Conservation (phyloP, 2,113 vertebrate species). For the Xyrauchen texanus region DNA sequence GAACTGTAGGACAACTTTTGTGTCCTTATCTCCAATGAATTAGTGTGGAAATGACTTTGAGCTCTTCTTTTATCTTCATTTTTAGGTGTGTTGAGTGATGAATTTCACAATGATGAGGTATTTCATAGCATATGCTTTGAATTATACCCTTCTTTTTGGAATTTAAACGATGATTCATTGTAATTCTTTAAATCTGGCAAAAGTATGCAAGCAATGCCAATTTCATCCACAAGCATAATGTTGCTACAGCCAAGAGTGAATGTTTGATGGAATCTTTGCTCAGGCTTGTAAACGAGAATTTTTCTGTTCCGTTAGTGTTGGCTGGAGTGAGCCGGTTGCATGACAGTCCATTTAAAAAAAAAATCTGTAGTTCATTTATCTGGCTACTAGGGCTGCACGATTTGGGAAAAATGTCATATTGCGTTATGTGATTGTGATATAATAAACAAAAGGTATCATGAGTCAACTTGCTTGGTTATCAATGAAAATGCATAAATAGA, state of each 20-base stretch:
- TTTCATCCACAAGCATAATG: not conserved
- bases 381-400: no score
- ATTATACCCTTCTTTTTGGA: not conserved
- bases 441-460: no score
- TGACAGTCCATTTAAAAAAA: no score
- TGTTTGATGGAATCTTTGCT: not conserved
- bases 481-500: no score
- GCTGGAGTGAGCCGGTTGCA: constrained; percentile 1
- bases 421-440: no score
- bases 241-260: not conserved
- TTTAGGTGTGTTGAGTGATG: not conserved
- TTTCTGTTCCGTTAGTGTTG: not conserved
- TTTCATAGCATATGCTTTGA: constrained; percentile 10
- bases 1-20: no score
- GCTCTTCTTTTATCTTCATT: not conserved
- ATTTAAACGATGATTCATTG: not conserved
- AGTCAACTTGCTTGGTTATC: no score
- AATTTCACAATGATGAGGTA: not conserved
- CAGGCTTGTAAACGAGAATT: no score
- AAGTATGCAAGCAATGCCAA: constrained; percentile 18
- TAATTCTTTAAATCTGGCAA: not conserved
- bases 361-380: no score
- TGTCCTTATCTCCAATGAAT: no score
- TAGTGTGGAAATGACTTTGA: no score
- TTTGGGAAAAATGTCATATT: no score